Percentiles rank a stretch among this genome's conserved stretches.
These are phyloP conservation scores for Drosophila punjabiensis DNA, from an alignment of 1,140 invertebrate genomes.

Conservation along the genomic window DNA sequence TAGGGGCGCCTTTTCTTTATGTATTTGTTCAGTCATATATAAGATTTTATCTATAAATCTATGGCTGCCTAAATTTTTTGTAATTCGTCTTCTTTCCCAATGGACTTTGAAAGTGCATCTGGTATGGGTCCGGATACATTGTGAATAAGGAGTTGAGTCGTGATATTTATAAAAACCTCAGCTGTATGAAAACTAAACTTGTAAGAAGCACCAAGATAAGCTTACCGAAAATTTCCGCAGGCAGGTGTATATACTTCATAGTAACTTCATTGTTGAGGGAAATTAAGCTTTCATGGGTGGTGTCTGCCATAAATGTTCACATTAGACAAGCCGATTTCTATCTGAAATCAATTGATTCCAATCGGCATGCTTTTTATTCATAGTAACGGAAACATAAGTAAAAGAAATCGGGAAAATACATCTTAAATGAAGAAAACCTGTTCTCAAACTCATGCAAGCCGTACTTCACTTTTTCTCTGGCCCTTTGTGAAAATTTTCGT, in stretches of 20 bases:
- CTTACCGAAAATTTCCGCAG: background rate
- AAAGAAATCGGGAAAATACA: no score
- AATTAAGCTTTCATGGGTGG: background rate
- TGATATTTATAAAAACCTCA: background rate
- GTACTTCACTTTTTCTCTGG: no score
- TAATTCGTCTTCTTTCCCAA: no score
- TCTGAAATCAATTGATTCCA: constrained; percentile 1
- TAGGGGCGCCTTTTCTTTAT: no score
- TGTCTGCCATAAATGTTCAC: background rate
- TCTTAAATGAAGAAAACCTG: background rate
- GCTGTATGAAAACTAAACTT: background rate
- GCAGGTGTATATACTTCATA: background rate
- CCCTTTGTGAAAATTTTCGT: no score
- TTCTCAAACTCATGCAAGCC: no score
- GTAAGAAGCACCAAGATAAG: background rate
- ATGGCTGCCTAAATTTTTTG: no score
- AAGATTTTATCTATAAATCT: no score
- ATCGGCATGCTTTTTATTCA: background rate
- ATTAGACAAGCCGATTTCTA: background rate
- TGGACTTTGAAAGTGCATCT: no score
- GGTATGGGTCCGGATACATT: no score
- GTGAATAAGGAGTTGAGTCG: background rate
- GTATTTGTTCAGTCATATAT: no score
- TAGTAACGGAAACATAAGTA: background rate
- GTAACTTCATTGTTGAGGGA: background rate